Evolutionary conservation across 2,113 vertebrate genomes (phyloP).

Genomic region (Rostratula benghalensis): DNA sequence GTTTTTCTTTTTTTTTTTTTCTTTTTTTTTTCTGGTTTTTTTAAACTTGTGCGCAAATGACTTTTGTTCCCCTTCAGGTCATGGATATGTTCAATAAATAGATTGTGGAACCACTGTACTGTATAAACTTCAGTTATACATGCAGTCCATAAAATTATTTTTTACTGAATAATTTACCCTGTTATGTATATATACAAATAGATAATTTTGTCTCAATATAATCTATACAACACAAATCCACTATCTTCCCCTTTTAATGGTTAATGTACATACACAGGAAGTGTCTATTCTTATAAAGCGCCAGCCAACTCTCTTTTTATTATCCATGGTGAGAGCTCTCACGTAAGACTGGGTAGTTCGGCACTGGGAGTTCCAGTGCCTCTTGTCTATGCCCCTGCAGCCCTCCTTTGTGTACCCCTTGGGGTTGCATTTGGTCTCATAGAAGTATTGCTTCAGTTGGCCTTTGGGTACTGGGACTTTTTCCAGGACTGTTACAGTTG

Average conservation of each 20-base stretch:
- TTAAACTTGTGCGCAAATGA: constrained; percentile 95
- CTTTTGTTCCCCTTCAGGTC: constrained; percentile 95
- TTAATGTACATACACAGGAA: constrained; percentile 99
- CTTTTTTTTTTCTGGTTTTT: constrained; percentile 56
- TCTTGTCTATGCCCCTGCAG: constrained; percentile 99
- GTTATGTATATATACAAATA: constrained; percentile 99
- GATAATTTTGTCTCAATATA: constrained; percentile 99
- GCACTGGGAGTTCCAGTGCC: constrained; percentile 99
- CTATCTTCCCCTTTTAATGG: constrained; percentile 99
- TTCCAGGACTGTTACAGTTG: constrained; percentile 96
- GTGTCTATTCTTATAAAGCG: constrained; percentile 99
- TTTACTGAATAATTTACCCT: constrained; percentile 99
- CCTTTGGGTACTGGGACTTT: constrained; percentile 98
- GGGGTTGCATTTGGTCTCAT: constrained; percentile 99
- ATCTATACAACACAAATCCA: constrained; percentile 96
- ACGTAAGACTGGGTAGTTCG: constrained; percentile 99
- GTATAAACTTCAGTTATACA: constrained; percentile 99
- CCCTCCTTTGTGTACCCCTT: constrained; percentile 99
- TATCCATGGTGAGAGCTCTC: constrained; percentile 99
- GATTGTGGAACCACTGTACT: constrained; percentile 99
- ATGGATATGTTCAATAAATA: constrained; percentile 99
- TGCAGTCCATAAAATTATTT: constrained; percentile 99
- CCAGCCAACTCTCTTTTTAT: constrained; percentile 98
- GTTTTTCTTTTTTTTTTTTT: constrained; percentile 70
- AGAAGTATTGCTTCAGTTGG: constrained; percentile 99